These are phyloP conservation scores for Globia sparganii DNA, from an alignment of 2,888 invertebrate genomes.

Conservation along the genomic window DNA sequence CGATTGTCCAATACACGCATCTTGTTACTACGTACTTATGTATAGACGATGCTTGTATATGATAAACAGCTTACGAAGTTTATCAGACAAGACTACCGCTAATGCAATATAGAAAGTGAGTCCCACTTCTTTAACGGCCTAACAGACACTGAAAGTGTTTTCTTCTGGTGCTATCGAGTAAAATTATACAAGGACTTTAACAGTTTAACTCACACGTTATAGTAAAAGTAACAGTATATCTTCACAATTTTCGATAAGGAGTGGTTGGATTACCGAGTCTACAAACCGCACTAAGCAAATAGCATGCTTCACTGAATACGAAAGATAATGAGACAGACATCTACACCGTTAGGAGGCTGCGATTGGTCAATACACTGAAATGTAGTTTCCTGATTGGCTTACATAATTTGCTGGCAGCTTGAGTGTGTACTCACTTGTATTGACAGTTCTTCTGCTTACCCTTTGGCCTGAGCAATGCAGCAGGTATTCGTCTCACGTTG, in stretches of 20 bases:
- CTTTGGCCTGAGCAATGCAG: constrained; percentile 18
- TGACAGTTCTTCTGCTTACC: constrained; percentile 41
- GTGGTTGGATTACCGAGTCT: neutral
- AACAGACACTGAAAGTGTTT: constrained; percentile 58
- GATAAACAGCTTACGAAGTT: constrained; percentile 55
- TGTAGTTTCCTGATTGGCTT: constrained; percentile 34
- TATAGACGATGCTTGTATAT: constrained; percentile 43
- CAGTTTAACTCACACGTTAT: constrained; percentile 28
- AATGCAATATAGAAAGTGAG: constrained; percentile 62
- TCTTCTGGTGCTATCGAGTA: constrained; percentile 45
- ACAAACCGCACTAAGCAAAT: constrained; percentile 37
- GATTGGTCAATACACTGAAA: constrained; percentile 38
- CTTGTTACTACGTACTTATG: constrained; percentile 9
- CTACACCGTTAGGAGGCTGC: constrained; percentile 10
- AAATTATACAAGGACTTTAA: constrained; percentile 42
- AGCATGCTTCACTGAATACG: constrained; percentile 30
- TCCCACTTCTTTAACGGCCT: constrained; percentile 47
- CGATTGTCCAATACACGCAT: constrained; percentile 37
- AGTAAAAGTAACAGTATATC: constrained; percentile 16
- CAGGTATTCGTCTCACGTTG: constrained; percentile 16
- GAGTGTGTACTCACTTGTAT: constrained; percentile 25
- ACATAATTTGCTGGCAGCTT: constrained; percentile 24
- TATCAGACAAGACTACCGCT: constrained; percentile 53
- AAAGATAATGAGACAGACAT: constrained; percentile 32
- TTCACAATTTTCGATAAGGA: constrained; percentile 26